phyloP scores from a whole-genome alignment of 53 echinoderm and acorn worm genomes.

The Holothuria leucospilota region DNA sequence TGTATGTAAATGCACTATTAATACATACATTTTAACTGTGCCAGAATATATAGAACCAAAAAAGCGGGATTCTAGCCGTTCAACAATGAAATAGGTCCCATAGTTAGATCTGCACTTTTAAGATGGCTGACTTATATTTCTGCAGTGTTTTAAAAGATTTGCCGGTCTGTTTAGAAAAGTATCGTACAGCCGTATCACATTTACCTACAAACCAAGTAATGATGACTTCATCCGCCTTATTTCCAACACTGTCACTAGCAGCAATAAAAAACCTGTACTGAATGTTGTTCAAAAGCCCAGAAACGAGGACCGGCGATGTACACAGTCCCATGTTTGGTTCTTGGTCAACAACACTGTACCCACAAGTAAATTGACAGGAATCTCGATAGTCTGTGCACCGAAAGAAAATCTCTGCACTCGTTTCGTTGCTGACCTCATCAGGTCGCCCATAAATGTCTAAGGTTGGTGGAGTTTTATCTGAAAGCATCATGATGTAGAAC shows the following conservation, averaged over 20 bases:
- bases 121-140: no score
- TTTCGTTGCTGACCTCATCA: neutral
- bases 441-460: neutral
- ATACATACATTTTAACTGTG: no score
- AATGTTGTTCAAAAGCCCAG: neutral
- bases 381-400: neutral
- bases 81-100: no score
- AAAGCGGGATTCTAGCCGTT: no score
- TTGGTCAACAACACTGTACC: neutral
- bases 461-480: neutral
- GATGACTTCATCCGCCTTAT: neutral
- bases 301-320: neutral
- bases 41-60: no score
- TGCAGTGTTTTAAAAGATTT: no score
- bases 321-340: neutral
- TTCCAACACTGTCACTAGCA: neutral
- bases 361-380: neutral
- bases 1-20: no score
- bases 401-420: neutral
- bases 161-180: no score
- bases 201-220: no score
- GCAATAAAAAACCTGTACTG: neutral
- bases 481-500: neutral
- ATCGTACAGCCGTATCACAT: no score
- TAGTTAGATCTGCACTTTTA: no score